Percentiles rank a stretch among this genome's conserved stretches.
Conservation (phyloP, 2,113 vertebrate genomes). For the Poecilia latipinna region DNA sequence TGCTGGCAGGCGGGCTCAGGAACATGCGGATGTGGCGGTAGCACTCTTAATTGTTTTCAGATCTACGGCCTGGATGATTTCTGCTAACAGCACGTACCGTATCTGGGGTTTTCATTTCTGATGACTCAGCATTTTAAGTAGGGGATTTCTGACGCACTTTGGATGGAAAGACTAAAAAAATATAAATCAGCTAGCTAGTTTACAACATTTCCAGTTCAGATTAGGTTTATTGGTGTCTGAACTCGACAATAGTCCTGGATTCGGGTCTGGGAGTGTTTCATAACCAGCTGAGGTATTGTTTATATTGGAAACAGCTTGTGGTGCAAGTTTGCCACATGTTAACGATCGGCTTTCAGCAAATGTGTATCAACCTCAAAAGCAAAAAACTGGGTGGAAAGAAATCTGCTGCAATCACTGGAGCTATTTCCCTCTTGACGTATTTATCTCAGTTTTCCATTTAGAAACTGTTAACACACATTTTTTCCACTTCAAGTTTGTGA, state of each 20-base stretch:
- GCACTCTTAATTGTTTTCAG: conserved; percentile 75
- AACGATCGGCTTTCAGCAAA: conserved; percentile 14
- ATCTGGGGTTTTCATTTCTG: conserved; percentile 7
- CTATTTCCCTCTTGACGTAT: background rate
- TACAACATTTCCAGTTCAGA: background rate
- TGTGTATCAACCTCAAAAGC: conserved; percentile 1
- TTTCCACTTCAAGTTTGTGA: background rate
- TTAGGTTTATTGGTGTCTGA: background rate
- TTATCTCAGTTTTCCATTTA: background rate
- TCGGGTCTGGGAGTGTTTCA: conserved; percentile 12
- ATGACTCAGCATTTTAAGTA: conserved; percentile 1
- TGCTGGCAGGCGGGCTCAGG: conserved; percentile 30
- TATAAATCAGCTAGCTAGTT: background rate
- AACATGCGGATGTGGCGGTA: conserved; percentile 71
- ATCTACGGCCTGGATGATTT: conserved; percentile 32
- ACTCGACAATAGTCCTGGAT: background rate
- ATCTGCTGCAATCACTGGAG: background rate
- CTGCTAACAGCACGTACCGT: background rate
- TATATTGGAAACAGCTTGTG: conserved; percentile 14
- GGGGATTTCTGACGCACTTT: background rate
- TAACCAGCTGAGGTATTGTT: background rate
- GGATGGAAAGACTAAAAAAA: background rate
- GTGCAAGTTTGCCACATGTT: background rate
- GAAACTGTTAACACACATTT: background rate
- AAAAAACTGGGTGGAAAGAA: background rate